Conservation (phyloP, 2,113 vertebrate genomes). For the Amazona vittata region DNA sequence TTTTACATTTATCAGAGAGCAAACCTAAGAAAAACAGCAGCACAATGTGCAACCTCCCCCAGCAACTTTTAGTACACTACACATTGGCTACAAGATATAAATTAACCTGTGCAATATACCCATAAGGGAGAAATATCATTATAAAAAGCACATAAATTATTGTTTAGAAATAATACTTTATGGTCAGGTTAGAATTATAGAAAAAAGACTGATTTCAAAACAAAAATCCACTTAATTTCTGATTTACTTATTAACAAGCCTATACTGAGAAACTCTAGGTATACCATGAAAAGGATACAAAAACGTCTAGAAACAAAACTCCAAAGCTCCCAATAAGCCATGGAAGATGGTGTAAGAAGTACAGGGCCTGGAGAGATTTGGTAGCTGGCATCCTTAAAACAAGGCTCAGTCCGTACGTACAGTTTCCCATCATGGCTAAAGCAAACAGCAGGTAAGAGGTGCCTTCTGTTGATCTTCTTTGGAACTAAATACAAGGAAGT, state of each 20-base stretch:
- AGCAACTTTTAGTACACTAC: neutral
- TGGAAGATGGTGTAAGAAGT: conserved; percentile 74
- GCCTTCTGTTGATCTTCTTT: conserved; percentile 72
- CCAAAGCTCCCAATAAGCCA: conserved; percentile 77
- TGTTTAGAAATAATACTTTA: neutral
- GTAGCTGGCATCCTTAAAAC: conserved; percentile 69
- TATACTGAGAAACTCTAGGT: neutral
- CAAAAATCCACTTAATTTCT: neutral
- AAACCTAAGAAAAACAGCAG: neutral
- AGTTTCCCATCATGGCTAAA: conserved; percentile 72
- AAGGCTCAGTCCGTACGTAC: conserved; percentile 66
- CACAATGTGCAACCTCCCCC: neutral
- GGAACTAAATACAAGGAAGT: conserved; percentile 45
- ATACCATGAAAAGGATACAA: conserved; percentile 70
- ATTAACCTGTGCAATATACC: neutral
- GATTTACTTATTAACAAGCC: neutral
- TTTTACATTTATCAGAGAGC: neutral
- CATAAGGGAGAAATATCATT: neutral
- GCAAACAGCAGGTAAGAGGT: conserved; percentile 74
- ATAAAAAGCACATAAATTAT: neutral
- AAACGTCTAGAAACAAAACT: conserved; percentile 72
- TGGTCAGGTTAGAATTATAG: neutral
- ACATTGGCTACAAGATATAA: neutral
- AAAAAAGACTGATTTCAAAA: neutral
- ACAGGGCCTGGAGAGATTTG: conserved; percentile 22